A percentile compares a stretch with the other conserved stretches of the same genome.
These are phyloP conservation scores for Solea solea DNA, from an alignment of 2,113 vertebrate genomes.

Conservation along the genomic window DNA sequence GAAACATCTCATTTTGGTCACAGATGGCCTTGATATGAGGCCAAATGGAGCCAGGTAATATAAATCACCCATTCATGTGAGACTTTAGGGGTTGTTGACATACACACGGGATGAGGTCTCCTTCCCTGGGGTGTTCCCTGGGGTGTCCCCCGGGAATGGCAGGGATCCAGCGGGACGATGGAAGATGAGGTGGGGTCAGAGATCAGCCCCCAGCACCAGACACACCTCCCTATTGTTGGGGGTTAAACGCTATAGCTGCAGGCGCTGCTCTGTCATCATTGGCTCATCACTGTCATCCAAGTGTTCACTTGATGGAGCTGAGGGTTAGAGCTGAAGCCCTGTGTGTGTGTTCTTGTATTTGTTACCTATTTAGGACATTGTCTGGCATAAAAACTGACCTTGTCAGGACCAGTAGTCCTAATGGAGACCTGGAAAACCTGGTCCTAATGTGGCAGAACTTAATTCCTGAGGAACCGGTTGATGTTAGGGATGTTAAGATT, in stretches of 20 bases:
- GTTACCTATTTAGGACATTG: too few relatives aligned
- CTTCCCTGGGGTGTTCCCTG: constrained; percentile 27
- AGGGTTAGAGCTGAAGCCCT: constrained; percentile 46
- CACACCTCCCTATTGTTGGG: constrained; percentile 57
- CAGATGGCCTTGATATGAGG: constrained; percentile 47
- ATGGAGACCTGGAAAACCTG: too few relatives aligned
- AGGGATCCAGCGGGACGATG: constrained; percentile 35
- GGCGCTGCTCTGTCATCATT: constrained; percentile 74
- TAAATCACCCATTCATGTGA: constrained; percentile 12
- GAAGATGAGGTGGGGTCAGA: constrained; percentile 70
- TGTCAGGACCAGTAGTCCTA: too few relatives aligned
- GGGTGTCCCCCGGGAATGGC: constrained; percentile 42
- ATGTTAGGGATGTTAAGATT: too few relatives aligned
- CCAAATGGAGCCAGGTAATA: constrained; percentile 34
- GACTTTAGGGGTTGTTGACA: constrained; percentile 39
- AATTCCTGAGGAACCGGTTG: too few relatives aligned
- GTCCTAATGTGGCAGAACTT: too few relatives aligned
- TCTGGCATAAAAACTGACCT: too few relatives aligned
- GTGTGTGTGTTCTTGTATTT: too few relatives aligned
- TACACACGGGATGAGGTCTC: constrained; percentile 35
- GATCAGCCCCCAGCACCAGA: constrained; percentile 48
- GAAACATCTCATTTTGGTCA: neutral
- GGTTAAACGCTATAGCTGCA: constrained; percentile 58
- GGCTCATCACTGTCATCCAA: constrained; percentile 72
- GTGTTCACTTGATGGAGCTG: constrained; percentile 51